Base-by-base conservation (phyloP, 2,888 invertebrate genomes). In the Hetaerina titia region DNA sequence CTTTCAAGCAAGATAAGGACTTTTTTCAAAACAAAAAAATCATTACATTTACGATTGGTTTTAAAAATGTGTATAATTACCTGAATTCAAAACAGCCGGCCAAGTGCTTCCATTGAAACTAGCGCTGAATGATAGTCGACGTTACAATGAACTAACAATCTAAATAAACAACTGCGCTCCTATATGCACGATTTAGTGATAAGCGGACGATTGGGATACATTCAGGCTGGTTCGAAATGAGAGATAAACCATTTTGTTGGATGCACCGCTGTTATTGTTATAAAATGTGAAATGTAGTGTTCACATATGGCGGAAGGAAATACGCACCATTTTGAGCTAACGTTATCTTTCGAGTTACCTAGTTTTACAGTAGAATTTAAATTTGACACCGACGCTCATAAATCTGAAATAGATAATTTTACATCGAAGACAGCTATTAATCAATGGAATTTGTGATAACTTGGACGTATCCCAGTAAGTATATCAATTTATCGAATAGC, bases 401-500 rank as follows among this genome's bases (percentile, higher is more conserved):
- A 25, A 56, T 19, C 56, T 56, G 56, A 64, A 64, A 56, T 22
- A 56, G 45, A 56, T 11, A 45, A n/a, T 13, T 69, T 74, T n/a
- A 6, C 13, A 11, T n/a, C 56, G 56, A 11, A 19, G 69, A 31
- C 45, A 56, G 64, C 8, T 17, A 69, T 69, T 57, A 25, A n/a
- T n/a, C 45, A 69, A 92, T 92, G 69, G 69, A 92, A 13, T 92
- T 92, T n/a, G 25, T 69, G 64, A 22, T 92, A 13, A 22, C 56
- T 74, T 17, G 69, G 45, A 69, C 92, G 45, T 57, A n/a, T 92
- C 56, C 69, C 45, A 56, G 92, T 92, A 22, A 92, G 92, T 74
- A 19, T 92, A 74, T 9, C 31, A 0, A 1, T 64, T 19, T 45
- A 45, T 57, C 0, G n/a, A n/a, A 4, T 45, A 9, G 19, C 7